These are phyloP conservation scores for Characodon lateralis DNA, from an alignment of 2,797 vertebrate genomes.

Conservation along the genomic window DNA sequence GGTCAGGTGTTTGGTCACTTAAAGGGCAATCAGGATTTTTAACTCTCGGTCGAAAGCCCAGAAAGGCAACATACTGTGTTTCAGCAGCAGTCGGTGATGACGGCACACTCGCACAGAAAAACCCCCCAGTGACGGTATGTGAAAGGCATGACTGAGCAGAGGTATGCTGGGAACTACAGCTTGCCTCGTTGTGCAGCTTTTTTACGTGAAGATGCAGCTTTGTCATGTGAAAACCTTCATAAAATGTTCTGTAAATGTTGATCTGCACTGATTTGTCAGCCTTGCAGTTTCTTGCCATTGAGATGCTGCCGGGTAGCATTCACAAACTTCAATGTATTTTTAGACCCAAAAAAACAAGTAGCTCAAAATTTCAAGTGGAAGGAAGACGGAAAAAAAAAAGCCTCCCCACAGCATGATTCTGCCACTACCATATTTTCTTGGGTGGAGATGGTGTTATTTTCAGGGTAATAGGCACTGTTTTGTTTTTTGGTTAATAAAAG, in stretches of 20 bases:
- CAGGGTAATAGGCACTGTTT: no score
- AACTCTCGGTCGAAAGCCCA: neutral
- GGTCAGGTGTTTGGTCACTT: slow-evolving; percentile 28
- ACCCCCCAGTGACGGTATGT: slow-evolving; percentile 3
- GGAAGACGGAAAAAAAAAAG: neutral
- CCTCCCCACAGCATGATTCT: neutral
- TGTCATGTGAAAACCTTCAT: neutral
- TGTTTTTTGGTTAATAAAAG: no score
- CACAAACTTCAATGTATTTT: neutral
- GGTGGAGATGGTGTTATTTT: neutral
- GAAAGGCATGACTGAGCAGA: slow-evolving; percentile 49
- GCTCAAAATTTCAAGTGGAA: neutral
- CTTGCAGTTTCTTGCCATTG: no score
- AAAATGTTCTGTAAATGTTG: neutral
- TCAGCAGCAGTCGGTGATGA: slow-evolving; percentile 8
- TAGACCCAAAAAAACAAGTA: neutral
- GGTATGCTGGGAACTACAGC: slow-evolving; percentile 49
- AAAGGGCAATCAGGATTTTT: slow-evolving; percentile 1
- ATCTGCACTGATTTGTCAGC: no score
- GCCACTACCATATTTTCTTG: neutral
- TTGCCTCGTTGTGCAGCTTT: neutral
- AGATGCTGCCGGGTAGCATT: neutral
- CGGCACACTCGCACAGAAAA: neutral
- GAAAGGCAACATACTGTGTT: neutral
- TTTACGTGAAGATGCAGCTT: neutral